Evolutionary conservation across 2,888 invertebrate genomes (phyloP), one percentile per base, ranked within the genome.

Genomic region (Drosophila hawaiiensis): DNA sequence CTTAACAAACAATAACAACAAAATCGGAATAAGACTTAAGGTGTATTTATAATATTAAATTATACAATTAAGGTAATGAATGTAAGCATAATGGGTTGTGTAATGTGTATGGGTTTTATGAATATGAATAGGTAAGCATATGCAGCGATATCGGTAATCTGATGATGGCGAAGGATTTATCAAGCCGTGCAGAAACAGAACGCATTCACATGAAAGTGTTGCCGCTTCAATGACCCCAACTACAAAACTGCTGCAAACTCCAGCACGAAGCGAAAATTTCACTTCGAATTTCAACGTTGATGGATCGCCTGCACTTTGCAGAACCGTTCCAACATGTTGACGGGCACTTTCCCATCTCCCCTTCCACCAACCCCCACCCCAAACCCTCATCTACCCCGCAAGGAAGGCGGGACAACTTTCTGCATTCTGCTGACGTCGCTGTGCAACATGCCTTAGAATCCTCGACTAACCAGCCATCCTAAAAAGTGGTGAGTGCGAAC

Each of bases 401-500:
- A n/a, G 12, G 43, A 47, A 9, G 22, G 16, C 63, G 41, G 33
- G 52, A 16, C 47, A 50, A 68, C 47, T 68, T 59, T 5, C 60
- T 41, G 29, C 28, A 43, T 33, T 25, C 25, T 37, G 49, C 63
- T 33, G 67, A 55, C 62, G 56, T 61, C 10, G 49, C 25, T 33
- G 35, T 64, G 50, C 54, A 75, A 70, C 72, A 80, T 63, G 77
- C 73, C 66, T 66, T 63, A 55, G 80, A 83, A 78, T 83, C 50
- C 82, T 29, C 68, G 56, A 69, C 84, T 84, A 89, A 89, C 84
- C 84, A 89, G 88, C 84, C 84, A 75, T 87, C 87, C 89, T 89
- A 87, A 89, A 89, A 89, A 86, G 72, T 84, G 70, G 37, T 65
- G 52, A 83, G 65, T 73, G 70, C 68, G 61, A 73, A 68, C 66